These are phyloP conservation scores for Microctenopoma steveboyesi DNA, from an alignment of 2,797 vertebrate species.

Conservation along the genomic window DNA sequence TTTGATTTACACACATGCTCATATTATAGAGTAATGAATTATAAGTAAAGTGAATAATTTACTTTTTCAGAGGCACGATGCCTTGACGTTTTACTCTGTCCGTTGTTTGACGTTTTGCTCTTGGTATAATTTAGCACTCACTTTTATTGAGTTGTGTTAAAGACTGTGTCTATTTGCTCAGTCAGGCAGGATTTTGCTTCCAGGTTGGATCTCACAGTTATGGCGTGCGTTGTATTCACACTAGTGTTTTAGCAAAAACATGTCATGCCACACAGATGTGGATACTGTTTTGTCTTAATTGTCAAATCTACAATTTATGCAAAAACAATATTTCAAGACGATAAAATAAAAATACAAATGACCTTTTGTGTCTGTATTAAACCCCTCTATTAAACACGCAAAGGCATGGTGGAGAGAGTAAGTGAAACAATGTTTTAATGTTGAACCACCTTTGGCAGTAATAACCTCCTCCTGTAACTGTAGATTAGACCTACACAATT, in stretches of 20 bases:
- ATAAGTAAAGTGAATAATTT: neutral
- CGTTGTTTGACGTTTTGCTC: neutral
- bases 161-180: conserved; percentile 11
- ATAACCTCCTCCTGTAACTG: no score
- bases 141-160: conserved; percentile 44
- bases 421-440: no score
- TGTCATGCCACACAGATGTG: neutral
- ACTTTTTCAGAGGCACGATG: neutral
- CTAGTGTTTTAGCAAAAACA: neutral
- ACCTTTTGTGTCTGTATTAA: no score
- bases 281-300: neutral
- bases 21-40: neutral
- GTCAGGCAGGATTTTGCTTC: conserved; percentile 17
- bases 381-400: no score
- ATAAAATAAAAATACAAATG: no score
- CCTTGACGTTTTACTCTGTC: neutral
- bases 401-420: no score
- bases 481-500: no score
- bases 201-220: conserved; percentile 15
- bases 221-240: neutral
- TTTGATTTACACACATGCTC: neutral
- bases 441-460: no score
- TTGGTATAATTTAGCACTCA: neutral
- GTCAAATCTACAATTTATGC: neutral
- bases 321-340: no score